These are phyloP conservation scores for Leucopternis melanops DNA, from an alignment of 2,113 vertebrate genomes.

Conservation along the genomic window DNA sequence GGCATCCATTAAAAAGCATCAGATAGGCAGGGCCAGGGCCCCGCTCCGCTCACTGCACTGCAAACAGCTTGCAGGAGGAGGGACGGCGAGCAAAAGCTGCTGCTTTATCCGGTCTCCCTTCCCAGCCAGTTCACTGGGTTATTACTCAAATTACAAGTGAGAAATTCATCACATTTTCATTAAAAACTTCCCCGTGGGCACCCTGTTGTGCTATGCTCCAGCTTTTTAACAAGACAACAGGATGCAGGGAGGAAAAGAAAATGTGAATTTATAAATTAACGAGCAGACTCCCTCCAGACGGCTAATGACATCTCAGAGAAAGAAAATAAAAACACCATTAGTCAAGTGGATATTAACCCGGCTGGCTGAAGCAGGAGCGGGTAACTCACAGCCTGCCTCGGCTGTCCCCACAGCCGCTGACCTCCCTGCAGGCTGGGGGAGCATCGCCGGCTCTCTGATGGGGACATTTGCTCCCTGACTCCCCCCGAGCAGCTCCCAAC, in stretches of 20 bases:
- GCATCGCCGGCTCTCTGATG: rapidly evolving
- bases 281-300: constrained; percentile 12
- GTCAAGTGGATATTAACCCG: neutral
- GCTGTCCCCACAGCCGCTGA: neutral
- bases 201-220: neutral
- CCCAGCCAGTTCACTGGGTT: neutral
- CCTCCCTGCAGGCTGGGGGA: neutral
- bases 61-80: neutral
- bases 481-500: rapidly evolving
- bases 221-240: neutral
- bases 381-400: neutral
- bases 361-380: neutral
- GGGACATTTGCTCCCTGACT: neutral
- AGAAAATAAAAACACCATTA: constrained; percentile 34
- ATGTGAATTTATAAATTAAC: neutral
- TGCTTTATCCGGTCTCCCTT: neutral
- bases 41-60: rapidly evolving
- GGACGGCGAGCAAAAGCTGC: rapidly evolving
- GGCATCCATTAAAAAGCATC: neutral
- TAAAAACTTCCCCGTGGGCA: constrained; percentile 15
- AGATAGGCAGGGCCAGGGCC: neutral
- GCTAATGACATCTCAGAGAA: neutral
- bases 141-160: constrained; percentile 16
- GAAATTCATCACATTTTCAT: constrained; percentile 48
- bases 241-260: neutral